These are phyloP conservation scores for Limnephilus auricula DNA, from an alignment of 2,888 invertebrate species.

Conservation along the genomic window DNA sequence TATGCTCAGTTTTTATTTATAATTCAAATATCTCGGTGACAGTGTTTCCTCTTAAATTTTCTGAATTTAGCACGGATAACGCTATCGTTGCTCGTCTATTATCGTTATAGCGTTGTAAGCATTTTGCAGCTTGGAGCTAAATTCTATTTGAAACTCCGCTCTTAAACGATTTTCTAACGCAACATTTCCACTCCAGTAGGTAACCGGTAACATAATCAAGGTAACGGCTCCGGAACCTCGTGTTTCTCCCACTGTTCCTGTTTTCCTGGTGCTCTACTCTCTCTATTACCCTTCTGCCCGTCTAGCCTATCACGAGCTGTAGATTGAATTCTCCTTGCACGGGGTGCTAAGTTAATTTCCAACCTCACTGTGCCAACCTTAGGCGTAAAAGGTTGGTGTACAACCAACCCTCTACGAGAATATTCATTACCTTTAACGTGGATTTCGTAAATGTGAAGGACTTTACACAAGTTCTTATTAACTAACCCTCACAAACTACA, in stretches of 20 bases:
- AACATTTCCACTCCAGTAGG: background rate
- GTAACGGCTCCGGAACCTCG: background rate
- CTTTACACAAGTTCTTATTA: too few species aligned
- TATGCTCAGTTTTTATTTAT: too few species aligned
- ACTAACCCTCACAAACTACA: too few species aligned
- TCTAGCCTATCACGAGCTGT: constrained; percentile 11
- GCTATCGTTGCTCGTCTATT: background rate
- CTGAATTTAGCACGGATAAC: background rate
- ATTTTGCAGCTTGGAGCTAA: background rate
- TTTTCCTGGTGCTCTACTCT: background rate
- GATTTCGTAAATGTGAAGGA: background rate
- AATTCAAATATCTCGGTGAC: too few species aligned
- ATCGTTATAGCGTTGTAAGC: background rate
- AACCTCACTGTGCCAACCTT: background rate
- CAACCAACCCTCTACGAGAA: background rate
- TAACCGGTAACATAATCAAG: background rate
- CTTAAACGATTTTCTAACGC: background rate
- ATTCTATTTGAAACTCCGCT: background rate
- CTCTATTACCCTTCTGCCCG: background rate
- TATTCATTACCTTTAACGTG: background rate
- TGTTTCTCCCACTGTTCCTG: background rate
- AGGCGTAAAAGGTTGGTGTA: background rate
- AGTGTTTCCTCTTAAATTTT: too few species aligned
- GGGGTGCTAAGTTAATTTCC: background rate
- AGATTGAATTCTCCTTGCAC: constrained; percentile 13